These are phyloP conservation scores for Hystrix cristata DNA, from an alignment of 2,113 vertebrate genomes.

Conservation along the genomic window DNA sequence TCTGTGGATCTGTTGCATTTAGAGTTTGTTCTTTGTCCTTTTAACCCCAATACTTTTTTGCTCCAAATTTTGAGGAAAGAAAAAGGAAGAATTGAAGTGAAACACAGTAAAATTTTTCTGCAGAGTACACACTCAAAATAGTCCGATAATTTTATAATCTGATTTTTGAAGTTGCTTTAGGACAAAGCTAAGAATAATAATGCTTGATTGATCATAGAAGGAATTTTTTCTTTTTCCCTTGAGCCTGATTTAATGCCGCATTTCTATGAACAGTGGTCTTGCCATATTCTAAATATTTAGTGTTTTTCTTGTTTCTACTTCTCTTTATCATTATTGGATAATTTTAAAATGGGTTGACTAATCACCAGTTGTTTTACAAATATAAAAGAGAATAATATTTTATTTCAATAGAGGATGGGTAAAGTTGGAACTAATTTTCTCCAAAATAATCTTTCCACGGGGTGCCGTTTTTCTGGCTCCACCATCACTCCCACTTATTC, in stretches of 20 bases:
- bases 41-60: not conserved
- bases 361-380: constrained; percentile 45
- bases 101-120: not conserved
- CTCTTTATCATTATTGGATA: constrained; percentile 11
- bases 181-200: constrained; percentile 28
- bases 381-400: constrained; percentile 4
- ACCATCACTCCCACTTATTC: not conserved
- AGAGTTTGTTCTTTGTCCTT: not conserved
- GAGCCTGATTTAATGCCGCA: constrained; percentile 28
- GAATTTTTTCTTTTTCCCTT: not conserved
- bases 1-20: not conserved
- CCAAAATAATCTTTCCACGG: not conserved
- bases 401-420: not conserved
- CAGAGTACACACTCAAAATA: not conserved
- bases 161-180: constrained; percentile 38
- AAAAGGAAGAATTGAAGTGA: not conserved
- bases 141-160: not conserved
- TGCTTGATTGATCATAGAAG: not conserved
- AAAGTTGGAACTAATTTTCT: constrained; percentile 4
- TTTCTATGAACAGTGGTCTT: constrained; percentile 29
- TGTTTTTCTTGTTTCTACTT: not conserved
- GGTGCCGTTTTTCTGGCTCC: not conserved
- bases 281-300: constrained; percentile 58
- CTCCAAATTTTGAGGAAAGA: not conserved
- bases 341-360: not conserved